A percentile compares a stretch with the other conserved stretches of the same genome.
Evolutionary conservation across 2,888 invertebrate genomes (phyloP).

Genomic region (Phaedon cochleariae): DNA sequence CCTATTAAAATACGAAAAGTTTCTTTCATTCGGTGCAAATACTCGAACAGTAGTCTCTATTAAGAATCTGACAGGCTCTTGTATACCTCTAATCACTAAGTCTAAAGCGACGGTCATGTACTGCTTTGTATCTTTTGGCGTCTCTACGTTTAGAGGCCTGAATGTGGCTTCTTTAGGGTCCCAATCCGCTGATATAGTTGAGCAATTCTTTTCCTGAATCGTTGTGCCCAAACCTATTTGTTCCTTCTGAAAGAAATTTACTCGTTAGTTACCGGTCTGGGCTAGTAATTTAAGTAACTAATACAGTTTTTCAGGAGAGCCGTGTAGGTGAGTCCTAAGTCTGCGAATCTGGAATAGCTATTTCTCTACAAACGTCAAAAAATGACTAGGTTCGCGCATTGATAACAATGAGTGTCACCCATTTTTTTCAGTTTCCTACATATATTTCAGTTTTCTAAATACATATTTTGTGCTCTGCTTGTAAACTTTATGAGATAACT

Average conservation of each 20-base stretch:
- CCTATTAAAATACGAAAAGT: constrained; percentile 90
- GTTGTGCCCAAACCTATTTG: constrained; percentile 32
- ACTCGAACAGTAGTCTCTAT: constrained; percentile 94
- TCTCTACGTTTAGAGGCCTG: constrained; percentile 83
- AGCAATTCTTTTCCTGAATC: constrained; percentile 49
- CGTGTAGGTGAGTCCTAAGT: too few species aligned
- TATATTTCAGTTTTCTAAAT: too few species aligned
- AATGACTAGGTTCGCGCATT: too few species aligned
- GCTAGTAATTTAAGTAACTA: too few species aligned
- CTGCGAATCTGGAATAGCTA: too few species aligned
- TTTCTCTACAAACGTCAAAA: too few species aligned
- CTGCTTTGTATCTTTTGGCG: constrained; percentile 79
- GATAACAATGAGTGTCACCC: too few species aligned
- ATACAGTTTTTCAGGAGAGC: too few species aligned
- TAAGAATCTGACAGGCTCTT: constrained; percentile 90
- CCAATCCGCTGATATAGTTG: constrained; percentile 74
- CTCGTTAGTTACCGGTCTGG: too few species aligned
- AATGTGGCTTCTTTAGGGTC: constrained; percentile 87
- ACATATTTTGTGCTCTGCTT: too few species aligned
- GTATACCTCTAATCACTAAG: constrained; percentile 90
- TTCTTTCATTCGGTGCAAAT: constrained; percentile 85
- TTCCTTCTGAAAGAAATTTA: constrained; percentile 43
- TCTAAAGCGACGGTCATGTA: constrained; percentile 97
- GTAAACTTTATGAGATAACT: too few species aligned
- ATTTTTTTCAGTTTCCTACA: too few species aligned